These are phyloP conservation scores for Adelosebastes latens DNA, from an alignment of 2,797 vertebrate genomes.

Conservation along the genomic window DNA sequence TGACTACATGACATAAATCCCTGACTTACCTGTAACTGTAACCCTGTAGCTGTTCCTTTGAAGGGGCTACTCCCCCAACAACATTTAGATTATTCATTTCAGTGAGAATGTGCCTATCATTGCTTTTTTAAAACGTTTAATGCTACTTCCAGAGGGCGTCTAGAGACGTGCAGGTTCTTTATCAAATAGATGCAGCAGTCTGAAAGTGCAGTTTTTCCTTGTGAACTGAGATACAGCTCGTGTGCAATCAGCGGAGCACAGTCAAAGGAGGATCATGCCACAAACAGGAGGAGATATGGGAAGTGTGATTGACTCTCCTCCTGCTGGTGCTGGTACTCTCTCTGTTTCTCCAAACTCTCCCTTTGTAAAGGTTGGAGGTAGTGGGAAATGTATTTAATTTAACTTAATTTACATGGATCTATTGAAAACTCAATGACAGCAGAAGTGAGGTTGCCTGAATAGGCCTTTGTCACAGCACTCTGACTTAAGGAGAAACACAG, in stretches of 20 bases:
- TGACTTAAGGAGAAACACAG: background rate
- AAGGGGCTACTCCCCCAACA: background rate
- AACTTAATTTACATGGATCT: background rate
- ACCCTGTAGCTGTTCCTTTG: background rate
- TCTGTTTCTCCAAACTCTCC: background rate
- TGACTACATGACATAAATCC: background rate
- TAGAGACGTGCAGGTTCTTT: background rate
- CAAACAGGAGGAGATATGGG: slow-evolving; percentile 2
- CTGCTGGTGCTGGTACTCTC: background rate
- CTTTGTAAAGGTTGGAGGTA: background rate
- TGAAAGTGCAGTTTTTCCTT: background rate
- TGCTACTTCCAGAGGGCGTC: background rate
- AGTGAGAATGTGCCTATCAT: background rate
- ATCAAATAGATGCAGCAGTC: slow-evolving; percentile 11
- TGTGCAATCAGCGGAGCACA: slow-evolving; percentile 6
- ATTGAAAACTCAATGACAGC: background rate
- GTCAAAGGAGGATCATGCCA: slow-evolving; percentile 14
- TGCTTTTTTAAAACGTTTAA: background rate
- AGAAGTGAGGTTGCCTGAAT: background rate
- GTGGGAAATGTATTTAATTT: background rate
- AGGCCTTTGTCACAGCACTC: background rate
- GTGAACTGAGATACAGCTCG: background rate
- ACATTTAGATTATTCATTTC: background rate
- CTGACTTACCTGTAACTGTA: background rate
- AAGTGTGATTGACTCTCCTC: background rate